Evolutionary conservation across 2,888 invertebrate species (phyloP).

Genomic region (Bombylius major): DNA sequence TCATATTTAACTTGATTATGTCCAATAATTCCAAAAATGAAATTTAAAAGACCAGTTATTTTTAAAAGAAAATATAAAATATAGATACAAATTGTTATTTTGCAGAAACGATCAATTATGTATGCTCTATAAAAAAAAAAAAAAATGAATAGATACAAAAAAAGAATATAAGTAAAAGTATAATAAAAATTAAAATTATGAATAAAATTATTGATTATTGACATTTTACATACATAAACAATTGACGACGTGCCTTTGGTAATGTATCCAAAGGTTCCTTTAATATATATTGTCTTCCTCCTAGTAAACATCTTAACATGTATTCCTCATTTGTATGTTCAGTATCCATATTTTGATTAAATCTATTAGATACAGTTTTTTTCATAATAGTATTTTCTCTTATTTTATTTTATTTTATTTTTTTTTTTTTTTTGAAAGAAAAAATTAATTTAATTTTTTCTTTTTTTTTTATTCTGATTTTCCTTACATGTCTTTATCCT

Average conservation of each 20-base stretch:
- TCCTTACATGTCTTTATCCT: slow-evolving; percentile 35
- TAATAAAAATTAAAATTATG: too few species aligned
- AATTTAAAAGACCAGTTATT: background rate
- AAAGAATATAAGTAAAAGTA: too few species aligned
- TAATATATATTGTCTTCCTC: slow-evolving; percentile 66
- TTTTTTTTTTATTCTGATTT: background rate
- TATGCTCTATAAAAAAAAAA: background rate
- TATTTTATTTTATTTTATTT: background rate
- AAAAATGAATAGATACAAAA: background rate
- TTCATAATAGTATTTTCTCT: background rate
- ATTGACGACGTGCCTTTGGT: slow-evolving; percentile 55
- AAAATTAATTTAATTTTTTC: too few species aligned
- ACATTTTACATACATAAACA: slow-evolving; percentile 45
- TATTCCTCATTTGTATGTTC: background rate
- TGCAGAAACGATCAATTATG: background rate
- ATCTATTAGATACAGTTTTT: background rate
- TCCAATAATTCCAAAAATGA: background rate
- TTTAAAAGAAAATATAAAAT: background rate
- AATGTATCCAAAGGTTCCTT: slow-evolving; percentile 64
- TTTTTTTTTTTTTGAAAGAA: background rate
- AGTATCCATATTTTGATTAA: background rate
- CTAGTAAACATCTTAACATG: slow-evolving; percentile 47
- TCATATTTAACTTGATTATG: background rate
- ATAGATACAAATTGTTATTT: background rate
- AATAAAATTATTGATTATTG: too few species aligned